Evolutionary conservation across 2,888 invertebrate species (phyloP).

Genomic region (Hypomecis punctinalis): DNA sequence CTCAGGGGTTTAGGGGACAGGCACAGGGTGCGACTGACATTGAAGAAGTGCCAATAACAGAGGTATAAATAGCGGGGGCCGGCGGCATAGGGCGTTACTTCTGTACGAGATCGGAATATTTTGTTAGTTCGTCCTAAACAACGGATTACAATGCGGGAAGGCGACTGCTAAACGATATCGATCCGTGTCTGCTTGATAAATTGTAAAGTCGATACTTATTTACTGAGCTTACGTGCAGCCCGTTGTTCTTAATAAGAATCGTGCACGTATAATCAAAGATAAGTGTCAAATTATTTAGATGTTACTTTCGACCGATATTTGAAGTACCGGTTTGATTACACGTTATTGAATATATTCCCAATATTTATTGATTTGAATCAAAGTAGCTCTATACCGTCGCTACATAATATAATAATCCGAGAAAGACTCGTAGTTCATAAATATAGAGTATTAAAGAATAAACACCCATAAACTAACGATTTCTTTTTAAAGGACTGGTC

Average conservation of each 20-base stretch:
- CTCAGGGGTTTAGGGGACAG: constrained; percentile 72
- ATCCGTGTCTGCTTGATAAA: constrained; percentile 73
- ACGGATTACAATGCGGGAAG: constrained; percentile 82
- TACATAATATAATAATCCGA: constrained; percentile 27
- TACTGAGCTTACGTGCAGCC: constrained; percentile 60
- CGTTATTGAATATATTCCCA: constrained; percentile 15
- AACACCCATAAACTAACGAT: constrained; percentile 34
- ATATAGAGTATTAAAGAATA: constrained; percentile 25
- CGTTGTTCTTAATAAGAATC: constrained; percentile 25
- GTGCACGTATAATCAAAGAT: neutral
- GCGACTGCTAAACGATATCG: constrained; percentile 68
- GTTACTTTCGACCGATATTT: constrained; percentile 10
- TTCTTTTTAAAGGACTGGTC: constrained; percentile 44
- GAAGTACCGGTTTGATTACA: constrained; percentile 9
- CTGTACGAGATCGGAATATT: constrained; percentile 84
- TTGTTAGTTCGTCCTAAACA: constrained; percentile 78
- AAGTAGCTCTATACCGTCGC: constrained; percentile 11
- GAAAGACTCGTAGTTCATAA: constrained; percentile 29
- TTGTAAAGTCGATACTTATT: constrained; percentile 68
- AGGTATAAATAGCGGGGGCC: constrained; percentile 84
- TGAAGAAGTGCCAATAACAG: constrained; percentile 86
- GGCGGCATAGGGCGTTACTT: constrained; percentile 79
- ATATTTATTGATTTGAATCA: constrained; percentile 16
- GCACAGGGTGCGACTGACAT: constrained; percentile 85
- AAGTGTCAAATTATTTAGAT: constrained; percentile 35